phyloP scores from a whole-genome alignment of 1,140 invertebrate species.

The Drosophila tropicalis region DNA sequence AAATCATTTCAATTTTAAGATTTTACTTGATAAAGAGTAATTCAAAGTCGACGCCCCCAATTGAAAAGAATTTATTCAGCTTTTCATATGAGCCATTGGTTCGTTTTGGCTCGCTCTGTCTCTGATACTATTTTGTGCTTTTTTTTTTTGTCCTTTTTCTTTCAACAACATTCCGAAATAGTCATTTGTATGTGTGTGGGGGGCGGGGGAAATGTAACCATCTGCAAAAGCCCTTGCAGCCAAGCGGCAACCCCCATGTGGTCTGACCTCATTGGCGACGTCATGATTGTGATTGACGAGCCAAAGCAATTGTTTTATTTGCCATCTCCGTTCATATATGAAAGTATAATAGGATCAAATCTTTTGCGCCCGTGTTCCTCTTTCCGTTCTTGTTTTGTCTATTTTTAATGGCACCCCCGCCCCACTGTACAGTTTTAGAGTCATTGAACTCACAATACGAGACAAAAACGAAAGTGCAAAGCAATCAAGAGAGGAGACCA shows the following conservation, averaged over 20 bases:
- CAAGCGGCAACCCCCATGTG: slow-evolving; percentile 48
- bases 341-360: slow-evolving; percentile 57
- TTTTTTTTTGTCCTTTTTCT: slow-evolving; percentile 40
- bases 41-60: background rate
- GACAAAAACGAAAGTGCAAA: slow-evolving; percentile 43
- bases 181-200: slow-evolving; percentile 34
- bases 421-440: slow-evolving; percentile 30
- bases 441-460: slow-evolving; percentile 39
- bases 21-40: background rate
- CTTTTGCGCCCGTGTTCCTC: slow-evolving; percentile 6
- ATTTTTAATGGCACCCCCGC: slow-evolving; percentile 31
- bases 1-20: no score
- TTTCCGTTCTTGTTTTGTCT: slow-evolving; percentile 13
- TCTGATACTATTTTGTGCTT: slow-evolving; percentile 18
- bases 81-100: background rate
- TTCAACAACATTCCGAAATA: slow-evolving; percentile 47
- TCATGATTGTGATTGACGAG: slow-evolving; percentile 62
- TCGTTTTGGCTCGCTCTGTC: slow-evolving; percentile 10
- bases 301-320: slow-evolving; percentile 28
- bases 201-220: background rate
- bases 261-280: slow-evolving; percentile 58
- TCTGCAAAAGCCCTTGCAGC: slow-evolving; percentile 49
- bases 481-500: slow-evolving; percentile 17
- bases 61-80: background rate
- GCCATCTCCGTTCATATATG: slow-evolving; percentile 13